phyloP scores from a whole-genome alignment of 2,113 vertebrate genomes.

The Brachypteracias leptosomus region DNA sequence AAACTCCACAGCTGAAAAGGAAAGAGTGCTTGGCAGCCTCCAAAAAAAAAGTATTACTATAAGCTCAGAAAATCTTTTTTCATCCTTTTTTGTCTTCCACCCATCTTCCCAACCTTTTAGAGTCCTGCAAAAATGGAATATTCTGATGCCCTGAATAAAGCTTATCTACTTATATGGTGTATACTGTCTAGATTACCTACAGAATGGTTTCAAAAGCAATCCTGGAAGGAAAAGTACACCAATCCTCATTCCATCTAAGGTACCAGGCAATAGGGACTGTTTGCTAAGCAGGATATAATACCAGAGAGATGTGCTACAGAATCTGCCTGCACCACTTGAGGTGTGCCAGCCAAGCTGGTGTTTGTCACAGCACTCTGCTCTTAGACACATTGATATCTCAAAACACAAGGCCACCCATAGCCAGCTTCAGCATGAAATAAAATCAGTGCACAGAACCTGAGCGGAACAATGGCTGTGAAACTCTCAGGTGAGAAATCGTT shows the following conservation, averaged over 20 bases:
- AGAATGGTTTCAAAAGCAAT: not conserved
- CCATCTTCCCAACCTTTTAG: not conserved
- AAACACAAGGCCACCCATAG: not conserved
- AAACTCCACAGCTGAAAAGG: not conserved
- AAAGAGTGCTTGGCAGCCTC: not conserved
- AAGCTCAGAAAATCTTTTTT: not conserved
- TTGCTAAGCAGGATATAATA: not conserved
- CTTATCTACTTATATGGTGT: not conserved
- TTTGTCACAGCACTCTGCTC: not conserved
- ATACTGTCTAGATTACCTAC: not conserved
- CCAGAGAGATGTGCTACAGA: not conserved
- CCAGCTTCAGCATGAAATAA: not conserved
- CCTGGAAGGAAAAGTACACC: not conserved
- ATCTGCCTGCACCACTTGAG: not conserved
- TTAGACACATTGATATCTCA: not conserved
- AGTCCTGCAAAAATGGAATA: not conserved
- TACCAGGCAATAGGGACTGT: not conserved
- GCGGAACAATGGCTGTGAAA: not conserved
- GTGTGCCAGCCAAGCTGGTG: not conserved
- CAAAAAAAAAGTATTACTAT: not conserved
- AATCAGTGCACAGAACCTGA: not conserved
- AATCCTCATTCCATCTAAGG: too few relatives aligned
- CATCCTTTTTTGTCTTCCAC: not conserved
- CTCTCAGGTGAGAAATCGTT: constrained; percentile 66
- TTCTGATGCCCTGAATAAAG: not conserved